A percentile compares a stretch with the other conserved stretches of the same genome.
phyloP scores from a whole-genome alignment of 2,113 vertebrate genomes.

The Podarcis raffonei region DNA sequence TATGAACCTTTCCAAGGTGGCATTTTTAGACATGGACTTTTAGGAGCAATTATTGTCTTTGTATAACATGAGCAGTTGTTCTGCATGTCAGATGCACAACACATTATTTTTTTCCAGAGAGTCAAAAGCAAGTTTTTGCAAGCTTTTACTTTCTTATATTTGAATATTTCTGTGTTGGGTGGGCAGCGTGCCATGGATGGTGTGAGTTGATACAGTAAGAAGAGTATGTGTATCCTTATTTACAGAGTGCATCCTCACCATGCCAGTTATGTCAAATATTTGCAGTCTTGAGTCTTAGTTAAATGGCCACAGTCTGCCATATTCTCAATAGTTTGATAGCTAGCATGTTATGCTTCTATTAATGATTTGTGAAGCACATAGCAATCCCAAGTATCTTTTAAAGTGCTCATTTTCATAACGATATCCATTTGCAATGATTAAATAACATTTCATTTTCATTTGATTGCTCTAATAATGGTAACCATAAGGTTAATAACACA shows the following conservation, averaged over 20 bases:
- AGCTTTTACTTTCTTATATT: background rate
- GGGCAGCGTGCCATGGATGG: too few relatives aligned
- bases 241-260: background rate
- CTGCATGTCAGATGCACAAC: background rate
- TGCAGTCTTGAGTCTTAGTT: background rate
- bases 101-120: background rate
- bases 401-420: conserved; percentile 39
- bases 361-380: background rate
- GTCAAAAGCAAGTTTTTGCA: background rate
- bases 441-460: conserved; percentile 13
- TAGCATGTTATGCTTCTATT: background rate
- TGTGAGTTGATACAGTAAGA: background rate
- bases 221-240: background rate
- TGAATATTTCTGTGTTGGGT: background rate
- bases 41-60: background rate
- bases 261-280: background rate
- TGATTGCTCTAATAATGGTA: conserved; percentile 33
- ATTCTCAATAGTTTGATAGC: background rate
- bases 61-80: background rate
- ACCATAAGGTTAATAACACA: conserved; percentile 12
- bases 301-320: background rate
- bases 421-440: conserved; percentile 24
- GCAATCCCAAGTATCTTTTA: conserved; percentile 21
- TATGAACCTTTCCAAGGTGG: background rate
- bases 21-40: background rate